A percentile compares a stretch with the other conserved stretches of the same genome.
These are phyloP conservation scores for Brienomyrus longianalis DNA, from an alignment of 2,113 vertebrate genomes.

Conservation along the genomic window DNA sequence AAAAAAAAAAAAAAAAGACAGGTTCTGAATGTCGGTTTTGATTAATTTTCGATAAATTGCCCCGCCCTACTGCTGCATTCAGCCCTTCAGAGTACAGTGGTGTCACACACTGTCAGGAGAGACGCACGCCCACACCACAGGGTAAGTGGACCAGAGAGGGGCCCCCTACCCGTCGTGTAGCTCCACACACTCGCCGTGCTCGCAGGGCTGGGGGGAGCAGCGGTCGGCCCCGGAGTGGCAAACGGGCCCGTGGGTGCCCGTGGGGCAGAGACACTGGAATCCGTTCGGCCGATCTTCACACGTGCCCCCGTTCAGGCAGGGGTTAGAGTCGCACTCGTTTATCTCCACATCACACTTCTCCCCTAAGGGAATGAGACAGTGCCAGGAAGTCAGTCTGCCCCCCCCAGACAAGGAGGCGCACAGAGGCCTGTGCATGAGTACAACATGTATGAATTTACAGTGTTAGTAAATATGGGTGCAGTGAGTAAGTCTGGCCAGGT, in stretches of 20 bases:
- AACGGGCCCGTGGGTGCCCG: slow-evolving; percentile 71
- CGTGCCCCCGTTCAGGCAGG: slow-evolving; percentile 80
- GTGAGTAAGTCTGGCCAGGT: not conserved
- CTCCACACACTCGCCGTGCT: slow-evolving; percentile 76
- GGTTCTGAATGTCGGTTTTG: too few relatives aligned
- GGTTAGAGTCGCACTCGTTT: slow-evolving; percentile 80
- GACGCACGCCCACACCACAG: not conserved
- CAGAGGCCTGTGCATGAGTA: not conserved
- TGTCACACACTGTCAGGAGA: not conserved
- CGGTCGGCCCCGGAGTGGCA: slow-evolving; percentile 79
- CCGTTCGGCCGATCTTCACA: slow-evolving; percentile 75
- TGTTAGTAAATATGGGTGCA: not conserved
- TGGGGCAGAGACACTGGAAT: slow-evolving; percentile 76
- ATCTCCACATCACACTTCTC: slow-evolving; percentile 74
- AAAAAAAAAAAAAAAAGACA: too few relatives aligned
- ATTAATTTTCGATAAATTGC: too few relatives aligned
- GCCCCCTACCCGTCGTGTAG: slow-evolving; percentile 61
- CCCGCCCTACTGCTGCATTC: not conserved
- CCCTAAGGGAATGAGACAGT: slow-evolving; percentile 49
- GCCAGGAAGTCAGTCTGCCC: not conserved
- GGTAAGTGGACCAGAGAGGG: not conserved
- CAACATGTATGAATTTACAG: not conserved
- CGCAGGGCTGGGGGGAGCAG: slow-evolving; percentile 74
- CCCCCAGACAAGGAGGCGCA: not conserved
- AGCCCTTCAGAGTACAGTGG: not conserved